Conservation (phyloP, 1,140 invertebrate genomes). For the Laupala kohalensis region DNA sequence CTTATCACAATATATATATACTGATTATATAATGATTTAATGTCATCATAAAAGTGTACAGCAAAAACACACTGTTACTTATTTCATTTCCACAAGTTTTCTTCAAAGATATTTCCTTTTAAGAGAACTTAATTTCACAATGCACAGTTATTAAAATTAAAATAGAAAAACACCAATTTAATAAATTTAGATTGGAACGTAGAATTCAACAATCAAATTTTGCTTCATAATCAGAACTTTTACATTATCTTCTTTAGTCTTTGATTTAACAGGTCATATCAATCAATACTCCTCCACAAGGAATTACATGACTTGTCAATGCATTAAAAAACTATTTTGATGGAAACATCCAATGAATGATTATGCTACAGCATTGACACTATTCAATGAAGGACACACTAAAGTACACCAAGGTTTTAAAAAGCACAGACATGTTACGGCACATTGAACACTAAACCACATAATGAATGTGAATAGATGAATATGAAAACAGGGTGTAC, state of each 20-base stretch:
- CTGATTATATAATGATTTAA: not conserved
- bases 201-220: not conserved
- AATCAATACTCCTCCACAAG: not conserved
- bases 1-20: not conserved
- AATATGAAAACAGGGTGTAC: constrained; percentile 7
- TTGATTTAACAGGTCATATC: not conserved
- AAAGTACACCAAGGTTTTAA: not conserved
- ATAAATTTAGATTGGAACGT: not conserved
- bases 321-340: not conserved
- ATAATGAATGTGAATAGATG: not conserved
- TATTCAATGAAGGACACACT: not conserved
- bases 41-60: not conserved
- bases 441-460: constrained; percentile 1
- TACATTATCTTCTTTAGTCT: not conserved
- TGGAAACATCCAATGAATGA: not conserved
- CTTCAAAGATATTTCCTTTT: not conserved
- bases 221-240: not conserved
- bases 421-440: not conserved
- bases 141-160: not conserved
- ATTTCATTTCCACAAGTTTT: not conserved
- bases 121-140: not conserved
- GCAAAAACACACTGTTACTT: not conserved
- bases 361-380: not conserved
- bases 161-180: not conserved
- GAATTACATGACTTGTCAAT: not conserved